Evolutionary conservation across 2,888 invertebrate species (phyloP).

Genomic region (Lissocephala sabroskyi): DNA sequence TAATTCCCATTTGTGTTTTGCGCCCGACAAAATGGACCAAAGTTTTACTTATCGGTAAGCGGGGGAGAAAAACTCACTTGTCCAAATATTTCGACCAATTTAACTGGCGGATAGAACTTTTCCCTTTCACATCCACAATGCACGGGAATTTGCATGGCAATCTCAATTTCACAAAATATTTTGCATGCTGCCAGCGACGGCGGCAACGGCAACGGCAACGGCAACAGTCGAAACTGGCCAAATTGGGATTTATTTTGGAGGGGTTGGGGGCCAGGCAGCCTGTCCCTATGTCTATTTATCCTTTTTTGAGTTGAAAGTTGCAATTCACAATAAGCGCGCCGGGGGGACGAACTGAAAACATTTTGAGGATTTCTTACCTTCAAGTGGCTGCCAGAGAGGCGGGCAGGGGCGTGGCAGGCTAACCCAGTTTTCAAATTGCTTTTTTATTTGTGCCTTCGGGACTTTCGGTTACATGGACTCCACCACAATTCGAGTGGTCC

Average conservation of each 20-base stretch:
- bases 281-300: too few relatives aligned
- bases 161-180: constrained; percentile 55
- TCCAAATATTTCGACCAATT: constrained; percentile 39
- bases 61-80: constrained; percentile 32
- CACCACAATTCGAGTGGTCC: constrained; percentile 39
- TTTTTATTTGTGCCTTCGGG: constrained; percentile 39
- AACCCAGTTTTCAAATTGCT: constrained; percentile 55
- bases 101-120: constrained; percentile 20
- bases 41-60: too few relatives aligned
- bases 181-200: constrained; percentile 30
- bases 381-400: constrained; percentile 19
- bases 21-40: too few relatives aligned
- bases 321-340: too few relatives aligned
- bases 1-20: too few relatives aligned
- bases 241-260: constrained; percentile 53
- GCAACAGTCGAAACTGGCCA: constrained; percentile 35
- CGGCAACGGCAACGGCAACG: too few relatives aligned
- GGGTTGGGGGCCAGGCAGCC: constrained; percentile 12
- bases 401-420: too few relatives aligned
- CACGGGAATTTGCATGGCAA: constrained; percentile 55
- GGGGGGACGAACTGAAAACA: too few relatives aligned
- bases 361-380: constrained; percentile 7
- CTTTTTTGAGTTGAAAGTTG: constrained; percentile 12
- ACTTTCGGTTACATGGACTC: constrained; percentile 7
- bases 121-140: constrained; percentile 29